Conservation (phyloP, 2,797 vertebrate species). For the Pangasius krempfi region DNA sequence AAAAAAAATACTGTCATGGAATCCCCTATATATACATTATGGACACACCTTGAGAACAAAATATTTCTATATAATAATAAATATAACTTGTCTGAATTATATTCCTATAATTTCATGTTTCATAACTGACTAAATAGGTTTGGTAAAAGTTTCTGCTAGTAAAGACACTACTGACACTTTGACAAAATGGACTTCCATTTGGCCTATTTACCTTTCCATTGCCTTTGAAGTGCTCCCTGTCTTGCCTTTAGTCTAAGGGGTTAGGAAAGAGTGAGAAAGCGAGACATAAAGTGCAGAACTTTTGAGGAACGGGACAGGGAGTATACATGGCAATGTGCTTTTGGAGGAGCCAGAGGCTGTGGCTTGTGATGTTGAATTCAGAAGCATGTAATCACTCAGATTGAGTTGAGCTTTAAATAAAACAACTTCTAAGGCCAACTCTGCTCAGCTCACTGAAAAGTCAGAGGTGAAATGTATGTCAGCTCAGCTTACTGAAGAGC, state of each 20-base stretch:
- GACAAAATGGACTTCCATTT: slow-evolving; percentile 38
- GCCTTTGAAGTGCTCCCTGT: slow-evolving; percentile 40
- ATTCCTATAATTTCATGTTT: too few relatives aligned
- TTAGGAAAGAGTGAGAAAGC: slow-evolving; percentile 19
- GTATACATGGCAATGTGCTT: slow-evolving; percentile 67
- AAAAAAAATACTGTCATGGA: neutral
- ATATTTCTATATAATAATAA: neutral
- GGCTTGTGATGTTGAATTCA: slow-evolving; percentile 87
- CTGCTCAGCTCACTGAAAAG: slow-evolving; percentile 50
- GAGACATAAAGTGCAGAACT: slow-evolving; percentile 57
- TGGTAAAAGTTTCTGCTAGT: neutral
- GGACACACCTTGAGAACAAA: neutral
- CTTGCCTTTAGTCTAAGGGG: slow-evolving; percentile 18
- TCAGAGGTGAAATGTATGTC: slow-evolving; percentile 24
- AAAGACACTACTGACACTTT: neutral
- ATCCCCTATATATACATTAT: neutral
- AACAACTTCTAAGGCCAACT: slow-evolving; percentile 80
- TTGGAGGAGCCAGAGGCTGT: slow-evolving; percentile 77
- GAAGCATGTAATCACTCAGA: slow-evolving; percentile 81
- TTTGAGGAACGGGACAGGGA: slow-evolving; percentile 77
- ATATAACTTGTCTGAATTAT: neutral
- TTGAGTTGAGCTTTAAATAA: slow-evolving; percentile 84
- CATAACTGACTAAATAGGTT: neutral
- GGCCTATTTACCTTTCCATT: slow-evolving; percentile 22
- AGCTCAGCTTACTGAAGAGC: neutral